Evolutionary conservation across 2,888 invertebrate genomes (phyloP), one percentile per base, ranked within the genome.

Genomic region (Netelia fuscicornis): DNA sequence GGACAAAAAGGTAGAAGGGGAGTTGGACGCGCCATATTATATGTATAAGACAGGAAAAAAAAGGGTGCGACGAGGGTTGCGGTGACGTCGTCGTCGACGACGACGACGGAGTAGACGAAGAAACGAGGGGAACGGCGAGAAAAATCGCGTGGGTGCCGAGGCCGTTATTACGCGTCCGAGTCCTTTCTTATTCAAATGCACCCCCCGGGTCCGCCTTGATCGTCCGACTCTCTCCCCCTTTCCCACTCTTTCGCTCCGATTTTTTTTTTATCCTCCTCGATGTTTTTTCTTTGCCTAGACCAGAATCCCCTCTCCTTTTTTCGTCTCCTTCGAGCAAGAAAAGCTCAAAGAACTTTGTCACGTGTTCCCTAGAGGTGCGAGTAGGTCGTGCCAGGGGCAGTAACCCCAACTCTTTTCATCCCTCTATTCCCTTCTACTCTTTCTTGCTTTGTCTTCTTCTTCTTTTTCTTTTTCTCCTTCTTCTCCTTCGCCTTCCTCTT

Each of bases 131-230:
- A 79, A 56, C 23, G 74, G 74, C 67, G 6, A 48, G 74, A 62
- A 64, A 74, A 81, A 81, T 77, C 84, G 81, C 84, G 84, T 81
- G 67, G 84, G 78, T 72, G 44, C 72, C 37, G 84, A 81, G 81
- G 68, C 84, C 84, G 85, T 86, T 87, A 87, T 87, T 86, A 85
- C 85, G 84, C 84, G 84, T 78, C 74, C 68, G 64, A 78, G 84
- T 87, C 80, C 78, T 85, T 87, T 87, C 85, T 87, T 86, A 87
- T 87, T 87, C 86, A 87, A 87, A 87, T 87, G 81, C 83, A 72
- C 72, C 80, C 71, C 76, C 76, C 81, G 81, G 80, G 71, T 81
- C 67, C 67, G 81, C 76, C 76, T 77, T 72, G 81, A 72, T 81
- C 81, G 80, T 52, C 64, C 62, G 58, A 56, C 52, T 65, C 65